Conservation (phyloP, 1,140 invertebrate genomes). For the Portunus trituberculatus region DNA sequence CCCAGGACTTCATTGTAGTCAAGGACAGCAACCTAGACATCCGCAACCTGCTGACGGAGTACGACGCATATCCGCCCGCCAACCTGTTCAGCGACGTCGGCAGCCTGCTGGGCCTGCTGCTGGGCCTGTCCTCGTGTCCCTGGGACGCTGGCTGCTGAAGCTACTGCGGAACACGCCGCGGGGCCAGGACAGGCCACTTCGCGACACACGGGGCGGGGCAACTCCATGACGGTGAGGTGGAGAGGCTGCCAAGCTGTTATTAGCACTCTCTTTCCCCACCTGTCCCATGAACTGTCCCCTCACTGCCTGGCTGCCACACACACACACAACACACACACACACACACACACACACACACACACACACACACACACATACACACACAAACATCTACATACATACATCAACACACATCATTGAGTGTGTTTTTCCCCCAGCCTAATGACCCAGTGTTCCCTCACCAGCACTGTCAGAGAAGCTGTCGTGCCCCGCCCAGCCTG, state of each 20-base stretch:
- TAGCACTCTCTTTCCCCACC: neutral
- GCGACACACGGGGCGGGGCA: neutral
- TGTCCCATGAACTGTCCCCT: no score
- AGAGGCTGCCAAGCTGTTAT: neutral
- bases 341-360: no score
- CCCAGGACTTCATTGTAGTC: neutral
- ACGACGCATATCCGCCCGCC: neutral
- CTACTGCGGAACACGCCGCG: neutral
- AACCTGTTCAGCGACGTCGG: constrained; percentile 26
- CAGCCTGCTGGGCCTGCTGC: neutral
- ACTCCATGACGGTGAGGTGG: neutral
- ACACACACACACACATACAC: no score
- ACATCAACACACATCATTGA: no score
- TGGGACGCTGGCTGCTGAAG: neutral
- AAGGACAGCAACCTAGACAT: constrained; percentile 9
- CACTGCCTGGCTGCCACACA: no score
- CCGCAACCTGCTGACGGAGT: neutral
- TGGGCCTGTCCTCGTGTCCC: neutral
- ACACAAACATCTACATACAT: no score
- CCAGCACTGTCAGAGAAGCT: no score
- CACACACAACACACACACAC: no score
- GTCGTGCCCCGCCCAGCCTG: no score
- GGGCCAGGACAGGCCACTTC: neutral
- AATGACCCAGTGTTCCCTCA: no score
- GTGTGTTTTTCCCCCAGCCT: no score